Conservation (phyloP, 2,888 invertebrate genomes). For the Cephonodes hylas region DNA sequence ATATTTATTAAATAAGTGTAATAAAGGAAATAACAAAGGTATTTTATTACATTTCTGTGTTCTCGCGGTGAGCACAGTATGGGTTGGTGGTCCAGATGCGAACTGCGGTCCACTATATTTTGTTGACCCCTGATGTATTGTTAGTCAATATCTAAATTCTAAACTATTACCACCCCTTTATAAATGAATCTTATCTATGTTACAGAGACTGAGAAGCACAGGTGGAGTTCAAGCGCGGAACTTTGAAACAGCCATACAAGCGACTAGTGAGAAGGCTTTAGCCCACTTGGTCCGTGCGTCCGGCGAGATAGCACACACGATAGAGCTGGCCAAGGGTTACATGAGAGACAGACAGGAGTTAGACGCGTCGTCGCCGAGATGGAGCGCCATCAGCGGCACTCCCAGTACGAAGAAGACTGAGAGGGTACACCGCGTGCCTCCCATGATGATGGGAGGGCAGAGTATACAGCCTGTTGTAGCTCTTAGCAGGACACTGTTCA, state of each 20-base stretch:
- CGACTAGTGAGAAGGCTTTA: slow-evolving; percentile 55
- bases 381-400: slow-evolving; percentile 58
- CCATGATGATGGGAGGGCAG: slow-evolving; percentile 63
- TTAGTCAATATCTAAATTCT: no score
- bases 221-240: slow-evolving; percentile 50
- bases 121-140: no score
- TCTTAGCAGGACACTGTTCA: slow-evolving; percentile 55
- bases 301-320: slow-evolving; percentile 51
- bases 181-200: no score
- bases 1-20: no score
- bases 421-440: slow-evolving; percentile 62
- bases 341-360: slow-evolving; percentile 49
- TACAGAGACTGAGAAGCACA: slow-evolving; percentile 59
- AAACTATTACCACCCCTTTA: not conserved
- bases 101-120: no score
- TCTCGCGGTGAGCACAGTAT: no score
- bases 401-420: slow-evolving; percentile 40
- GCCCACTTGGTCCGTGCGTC: slow-evolving; percentile 64
- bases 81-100: no score
- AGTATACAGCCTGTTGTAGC: slow-evolving; percentile 70
- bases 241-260: slow-evolving; percentile 56
- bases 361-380: slow-evolving; percentile 47
- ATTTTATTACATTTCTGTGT: no score
- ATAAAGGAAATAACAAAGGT: no score
- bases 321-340: slow-evolving; percentile 57